A percentile compares a stretch with the other conserved stretches of the same genome.
These are phyloP conservation scores for Pelagia noctiluca DNA, from an alignment of 30 jellyfish, hydroid and myxozoan genomes.

Conservation along the genomic window DNA sequence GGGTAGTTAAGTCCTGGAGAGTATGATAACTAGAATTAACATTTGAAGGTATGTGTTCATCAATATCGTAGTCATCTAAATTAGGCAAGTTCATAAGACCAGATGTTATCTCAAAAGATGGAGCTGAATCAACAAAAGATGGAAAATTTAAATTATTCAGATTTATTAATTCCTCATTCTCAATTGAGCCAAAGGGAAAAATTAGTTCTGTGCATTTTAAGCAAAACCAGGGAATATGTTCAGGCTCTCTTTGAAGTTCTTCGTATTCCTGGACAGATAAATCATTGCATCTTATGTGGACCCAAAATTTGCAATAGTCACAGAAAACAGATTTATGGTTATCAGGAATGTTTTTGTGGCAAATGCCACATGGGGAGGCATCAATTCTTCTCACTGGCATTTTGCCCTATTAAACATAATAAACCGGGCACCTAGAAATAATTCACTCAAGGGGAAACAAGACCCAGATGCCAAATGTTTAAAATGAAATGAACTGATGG, in stretches of 20 bases:
- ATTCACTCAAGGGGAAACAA: conserved; percentile 7
- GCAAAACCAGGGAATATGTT: conserved; percentile 44
- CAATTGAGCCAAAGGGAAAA: conserved; percentile 51
- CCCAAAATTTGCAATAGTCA: conserved; percentile 26
- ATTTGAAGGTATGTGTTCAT: conserved; percentile 49
- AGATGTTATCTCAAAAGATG: conserved; percentile 14
- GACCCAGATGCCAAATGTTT: conserved; percentile 14
- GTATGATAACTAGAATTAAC: conserved; percentile 36
- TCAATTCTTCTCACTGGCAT: conserved; percentile 22
- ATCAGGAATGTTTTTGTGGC: conserved; percentile 52
- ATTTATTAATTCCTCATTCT: conserved; percentile 27
- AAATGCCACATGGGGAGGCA: conserved; percentile 57
- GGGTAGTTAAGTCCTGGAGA: conserved; percentile 45
- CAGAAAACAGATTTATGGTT: conserved; percentile 33
- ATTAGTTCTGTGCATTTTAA: conserved; percentile 24
- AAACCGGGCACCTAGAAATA: conserved; percentile 13
- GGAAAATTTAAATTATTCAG: conserved; percentile 32
- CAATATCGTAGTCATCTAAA: conserved; percentile 42
- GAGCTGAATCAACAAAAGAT: conserved; percentile 56
- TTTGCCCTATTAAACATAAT: conserved; percentile 17
- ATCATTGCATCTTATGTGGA: conserved; percentile 42
- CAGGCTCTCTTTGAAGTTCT: conserved; percentile 49
- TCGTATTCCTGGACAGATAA: conserved; percentile 31
- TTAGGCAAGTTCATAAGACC: conserved; percentile 33
- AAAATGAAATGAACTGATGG: conserved; percentile 15